Evolutionary conservation across 2,113 vertebrate species (phyloP).

Genomic region (Coptodon rendalli): DNA sequence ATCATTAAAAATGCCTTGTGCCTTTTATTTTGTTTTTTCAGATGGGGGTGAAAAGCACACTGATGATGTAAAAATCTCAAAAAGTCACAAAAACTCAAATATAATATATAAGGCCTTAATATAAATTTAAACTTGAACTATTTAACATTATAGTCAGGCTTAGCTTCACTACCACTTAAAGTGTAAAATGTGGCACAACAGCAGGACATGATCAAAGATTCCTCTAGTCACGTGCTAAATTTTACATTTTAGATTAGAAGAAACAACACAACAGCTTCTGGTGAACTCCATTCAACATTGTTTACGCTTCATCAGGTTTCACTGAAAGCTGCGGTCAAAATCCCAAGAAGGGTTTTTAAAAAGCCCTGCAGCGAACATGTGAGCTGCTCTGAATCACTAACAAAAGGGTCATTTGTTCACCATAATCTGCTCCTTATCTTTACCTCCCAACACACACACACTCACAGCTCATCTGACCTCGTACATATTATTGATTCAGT

Average conservation of each 20-base stretch:
- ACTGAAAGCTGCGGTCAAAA: not conserved
- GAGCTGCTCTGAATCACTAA: constrained; percentile 31
- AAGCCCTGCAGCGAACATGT: constrained; percentile 16
- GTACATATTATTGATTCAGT: not conserved
- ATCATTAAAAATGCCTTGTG: not conserved
- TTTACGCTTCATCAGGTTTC: not conserved
- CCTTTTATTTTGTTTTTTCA: not conserved
- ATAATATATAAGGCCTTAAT: not conserved
- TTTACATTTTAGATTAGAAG: not conserved
- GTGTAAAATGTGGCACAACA: not conserved
- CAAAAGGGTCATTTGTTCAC: constrained; percentile 33
- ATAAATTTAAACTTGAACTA: not conserved
- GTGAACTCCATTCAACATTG: not conserved
- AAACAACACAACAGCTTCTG: not conserved
- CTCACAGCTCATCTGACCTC: not conserved
- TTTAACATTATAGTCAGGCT: not conserved
- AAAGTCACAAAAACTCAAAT: not conserved
- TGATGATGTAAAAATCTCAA: not conserved
- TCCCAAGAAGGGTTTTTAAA: not conserved
- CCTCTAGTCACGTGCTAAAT: not conserved
- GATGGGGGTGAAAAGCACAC: not conserved
- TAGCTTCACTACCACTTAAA: not conserved
- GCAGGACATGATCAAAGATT: not conserved
- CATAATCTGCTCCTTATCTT: constrained; percentile 7
- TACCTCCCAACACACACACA: not conserved